These are phyloP conservation scores for Agapetus fuscipes DNA, from an alignment of 2,888 invertebrate species.

Conservation along the genomic window DNA sequence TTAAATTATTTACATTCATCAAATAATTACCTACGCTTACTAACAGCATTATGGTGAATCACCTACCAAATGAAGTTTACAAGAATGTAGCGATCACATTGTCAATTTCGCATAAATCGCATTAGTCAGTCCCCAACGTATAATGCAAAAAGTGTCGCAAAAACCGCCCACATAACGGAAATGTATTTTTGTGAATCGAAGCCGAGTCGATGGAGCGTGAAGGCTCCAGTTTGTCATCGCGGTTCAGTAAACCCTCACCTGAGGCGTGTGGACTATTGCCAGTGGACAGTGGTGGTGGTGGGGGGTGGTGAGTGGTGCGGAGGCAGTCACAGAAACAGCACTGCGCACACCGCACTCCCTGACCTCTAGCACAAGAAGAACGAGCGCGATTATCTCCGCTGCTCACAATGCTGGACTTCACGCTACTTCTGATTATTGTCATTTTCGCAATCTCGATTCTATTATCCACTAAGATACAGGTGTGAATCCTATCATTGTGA, in stretches of 20 bases:
- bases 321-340: no score
- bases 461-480: constrained; percentile 31
- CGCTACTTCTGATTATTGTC: constrained; percentile 15
- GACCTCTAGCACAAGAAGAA: constrained; percentile 18
- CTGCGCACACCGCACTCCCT: constrained; percentile 1
- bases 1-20: no score
- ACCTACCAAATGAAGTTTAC: no score
- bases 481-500: constrained; percentile 46
- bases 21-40: no score
- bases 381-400: constrained; percentile 15
- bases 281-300: no score
- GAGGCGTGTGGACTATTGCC: not conserved
- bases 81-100: no score
- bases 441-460: constrained; percentile 14
- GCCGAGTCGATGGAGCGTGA: constrained; percentile 8
- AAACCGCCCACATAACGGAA: not conserved
- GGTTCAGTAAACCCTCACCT: not conserved
- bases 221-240: constrained; percentile 1
- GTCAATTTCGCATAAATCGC: no score
- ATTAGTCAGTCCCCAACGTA: no score
- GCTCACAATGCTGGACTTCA: constrained; percentile 14
- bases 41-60: no score
- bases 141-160: not conserved
- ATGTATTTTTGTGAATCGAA: not conserved
- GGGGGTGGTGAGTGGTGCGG: no score